Evolutionary conservation across 2,888 invertebrate genomes (phyloP).

Genomic region (Lasius platythorax): DNA sequence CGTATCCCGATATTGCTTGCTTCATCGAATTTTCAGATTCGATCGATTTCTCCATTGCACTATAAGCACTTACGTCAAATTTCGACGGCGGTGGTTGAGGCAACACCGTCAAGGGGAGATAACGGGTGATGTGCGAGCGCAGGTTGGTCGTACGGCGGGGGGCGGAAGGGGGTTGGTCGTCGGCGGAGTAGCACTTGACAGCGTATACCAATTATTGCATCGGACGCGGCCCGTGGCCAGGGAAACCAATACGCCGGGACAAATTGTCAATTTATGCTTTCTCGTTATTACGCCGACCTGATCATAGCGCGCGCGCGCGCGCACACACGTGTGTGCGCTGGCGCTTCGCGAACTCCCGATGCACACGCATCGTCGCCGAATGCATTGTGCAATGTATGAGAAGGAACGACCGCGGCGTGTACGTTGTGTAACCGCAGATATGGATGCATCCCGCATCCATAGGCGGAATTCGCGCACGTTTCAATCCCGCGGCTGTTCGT

Average conservation of each 20-base stretch:
- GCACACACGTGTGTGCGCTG: conserved; percentile 21
- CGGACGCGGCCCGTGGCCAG: conserved; percentile 64
- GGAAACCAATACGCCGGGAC: conserved; percentile 78
- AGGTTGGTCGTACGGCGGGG: not conserved
- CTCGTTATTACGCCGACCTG: conserved; percentile 81
- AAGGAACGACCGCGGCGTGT: conserved; percentile 59
- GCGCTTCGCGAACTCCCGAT: conserved; percentile 49
- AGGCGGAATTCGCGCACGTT: conserved; percentile 49
- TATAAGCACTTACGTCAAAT: conserved; percentile 38
- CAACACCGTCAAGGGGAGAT: conserved; percentile 26
- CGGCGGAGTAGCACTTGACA: conserved; percentile 65
- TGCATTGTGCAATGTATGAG: conserved; percentile 61
- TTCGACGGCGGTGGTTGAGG: conserved; percentile 16
- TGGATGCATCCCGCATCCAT: conserved; percentile 21
- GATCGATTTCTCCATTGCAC: not conserved
- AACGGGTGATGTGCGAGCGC: conserved; percentile 46
- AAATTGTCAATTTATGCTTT: conserved; percentile 84
- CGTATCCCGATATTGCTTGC: not conserved
- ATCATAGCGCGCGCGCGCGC: conserved; percentile 73
- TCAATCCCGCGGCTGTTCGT: conserved; percentile 41
- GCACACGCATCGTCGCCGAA: conserved; percentile 67
- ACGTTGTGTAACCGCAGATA: conserved; percentile 50
- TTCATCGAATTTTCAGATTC: not conserved
- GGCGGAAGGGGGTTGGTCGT: not conserved
- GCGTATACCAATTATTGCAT: conserved; percentile 74